Conservation (phyloP, 2,113 vertebrate species). For the Psittacula cyanocephala region DNA sequence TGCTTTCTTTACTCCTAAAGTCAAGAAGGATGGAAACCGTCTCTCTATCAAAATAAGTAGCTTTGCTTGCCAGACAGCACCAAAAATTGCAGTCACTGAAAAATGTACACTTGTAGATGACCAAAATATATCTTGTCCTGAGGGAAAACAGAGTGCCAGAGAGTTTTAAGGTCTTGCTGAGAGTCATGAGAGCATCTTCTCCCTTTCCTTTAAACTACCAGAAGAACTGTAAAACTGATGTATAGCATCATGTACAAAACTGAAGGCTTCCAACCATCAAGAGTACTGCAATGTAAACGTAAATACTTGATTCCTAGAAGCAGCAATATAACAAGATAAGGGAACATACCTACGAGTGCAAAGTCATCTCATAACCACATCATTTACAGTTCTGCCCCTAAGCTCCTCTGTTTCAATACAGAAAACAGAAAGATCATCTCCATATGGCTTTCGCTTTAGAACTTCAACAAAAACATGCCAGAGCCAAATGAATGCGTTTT, state of each 20-base stretch:
- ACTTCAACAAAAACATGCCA: not conserved
- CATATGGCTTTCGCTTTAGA: not conserved
- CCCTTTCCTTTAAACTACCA: conserved; percentile 6
- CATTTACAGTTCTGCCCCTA: not conserved
- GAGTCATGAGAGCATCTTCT: not conserved
- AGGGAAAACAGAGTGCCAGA: not conserved
- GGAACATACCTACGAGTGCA: not conserved
- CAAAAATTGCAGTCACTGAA: conserved; percentile 4
- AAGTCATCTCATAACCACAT: conserved; percentile 9
- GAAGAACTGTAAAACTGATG: conserved; percentile 34
- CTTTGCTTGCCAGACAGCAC: conserved; percentile 15
- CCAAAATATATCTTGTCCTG: conserved; percentile 23
- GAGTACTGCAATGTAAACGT: not conserved
- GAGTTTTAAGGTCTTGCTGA: conserved; percentile 15
- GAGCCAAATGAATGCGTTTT: not conserved
- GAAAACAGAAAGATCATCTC: conserved; percentile 16
- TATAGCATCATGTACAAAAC: not conserved
- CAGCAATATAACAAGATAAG: conserved; percentile 6
- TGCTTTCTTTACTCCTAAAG: not conserved
- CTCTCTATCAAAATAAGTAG: not conserved
- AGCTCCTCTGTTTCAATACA: conserved; percentile 22
- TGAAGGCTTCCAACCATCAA: conserved; percentile 18
- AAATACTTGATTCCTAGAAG: conserved; percentile 32
- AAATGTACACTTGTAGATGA: not conserved
- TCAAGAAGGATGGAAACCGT: not conserved